Percentiles rank a stretch among this genome's conserved stretches.
phyloP scores from a whole-genome alignment of 2,888 invertebrate genomes.

The Tinea trinotella region DNA sequence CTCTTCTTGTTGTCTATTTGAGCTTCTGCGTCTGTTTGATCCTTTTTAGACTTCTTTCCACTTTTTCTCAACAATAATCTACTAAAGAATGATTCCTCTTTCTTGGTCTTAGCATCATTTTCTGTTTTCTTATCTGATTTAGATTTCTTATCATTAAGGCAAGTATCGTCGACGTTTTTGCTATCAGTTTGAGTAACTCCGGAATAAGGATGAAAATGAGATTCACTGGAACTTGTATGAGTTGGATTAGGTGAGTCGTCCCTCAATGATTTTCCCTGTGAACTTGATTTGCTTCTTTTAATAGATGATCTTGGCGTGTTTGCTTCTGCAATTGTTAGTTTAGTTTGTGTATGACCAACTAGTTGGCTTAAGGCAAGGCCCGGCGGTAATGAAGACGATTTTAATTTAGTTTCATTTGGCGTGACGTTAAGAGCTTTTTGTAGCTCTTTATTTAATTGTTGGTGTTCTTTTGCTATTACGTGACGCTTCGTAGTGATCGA shows the following conservation, averaged over 20 bases:
- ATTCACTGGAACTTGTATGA: conserved; percentile 30
- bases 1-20: conserved; percentile 53
- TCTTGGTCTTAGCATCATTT: conserved; percentile 66
- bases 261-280: conserved; percentile 55
- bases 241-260: conserved; percentile 39
- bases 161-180: conserved; percentile 59
- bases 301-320: conserved; percentile 60
- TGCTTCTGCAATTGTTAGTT: conserved; percentile 63
- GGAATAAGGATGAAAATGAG: conserved; percentile 31
- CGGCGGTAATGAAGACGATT: conserved; percentile 77
- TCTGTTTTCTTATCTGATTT: conserved; percentile 62
- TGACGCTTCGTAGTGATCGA: conserved; percentile 63
- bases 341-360: conserved; percentile 62
- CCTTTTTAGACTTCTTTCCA: conserved; percentile 78
- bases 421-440: conserved; percentile 48
- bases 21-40: conserved; percentile 54
- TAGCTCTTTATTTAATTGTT: conserved; percentile 50
- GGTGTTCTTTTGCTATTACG: conserved; percentile 52
- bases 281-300: conserved; percentile 64
- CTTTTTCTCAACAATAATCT: conserved; percentile 79
- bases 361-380: conserved; percentile 69
- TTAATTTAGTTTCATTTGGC: conserved; percentile 68
- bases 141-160: conserved; percentile 58
- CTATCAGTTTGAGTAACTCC: conserved; percentile 47
- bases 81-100: conserved; percentile 76